phyloP scores from a whole-genome alignment of 2,113 vertebrate genomes.

The Rutilus rutilus region DNA sequence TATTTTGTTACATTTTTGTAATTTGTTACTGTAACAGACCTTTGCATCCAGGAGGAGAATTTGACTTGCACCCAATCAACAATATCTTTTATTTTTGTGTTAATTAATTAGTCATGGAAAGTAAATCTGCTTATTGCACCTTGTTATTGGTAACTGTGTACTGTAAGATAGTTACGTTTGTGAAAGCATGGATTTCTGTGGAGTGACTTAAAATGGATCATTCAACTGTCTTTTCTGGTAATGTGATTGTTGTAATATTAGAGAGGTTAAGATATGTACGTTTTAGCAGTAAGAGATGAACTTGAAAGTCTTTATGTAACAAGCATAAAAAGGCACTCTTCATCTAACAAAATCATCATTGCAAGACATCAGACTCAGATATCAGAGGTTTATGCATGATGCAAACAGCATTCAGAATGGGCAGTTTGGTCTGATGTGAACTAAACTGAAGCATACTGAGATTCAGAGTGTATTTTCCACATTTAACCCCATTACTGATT shows the following conservation, averaged over 20 bases:
- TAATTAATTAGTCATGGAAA: not conserved
- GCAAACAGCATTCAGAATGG: not conserved
- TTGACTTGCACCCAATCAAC: not conserved
- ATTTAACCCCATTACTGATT: constrained; percentile 1
- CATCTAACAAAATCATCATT: not conserved
- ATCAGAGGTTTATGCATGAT: not conserved
- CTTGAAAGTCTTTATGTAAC: not conserved
- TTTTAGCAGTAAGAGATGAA: not conserved
- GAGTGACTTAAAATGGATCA: not conserved
- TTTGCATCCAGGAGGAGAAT: not conserved
- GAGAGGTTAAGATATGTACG: not conserved
- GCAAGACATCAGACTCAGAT: not conserved
- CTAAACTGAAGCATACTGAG: not conserved
- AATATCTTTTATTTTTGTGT: not conserved
- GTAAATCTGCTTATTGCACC: not conserved
- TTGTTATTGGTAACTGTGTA: not conserved
- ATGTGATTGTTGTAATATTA: not conserved
- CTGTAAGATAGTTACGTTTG: too few species aligned
- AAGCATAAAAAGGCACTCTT: not conserved
- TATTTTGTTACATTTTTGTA: not conserved
- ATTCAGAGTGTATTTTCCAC: constrained; percentile 1
- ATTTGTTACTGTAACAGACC: not conserved
- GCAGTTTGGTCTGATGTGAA: not conserved
- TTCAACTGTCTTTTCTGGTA: not conserved
- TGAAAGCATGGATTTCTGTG: not conserved